Conservation (phyloP, 2,797 vertebrate genomes). For the Labeo calbasu region DNA sequence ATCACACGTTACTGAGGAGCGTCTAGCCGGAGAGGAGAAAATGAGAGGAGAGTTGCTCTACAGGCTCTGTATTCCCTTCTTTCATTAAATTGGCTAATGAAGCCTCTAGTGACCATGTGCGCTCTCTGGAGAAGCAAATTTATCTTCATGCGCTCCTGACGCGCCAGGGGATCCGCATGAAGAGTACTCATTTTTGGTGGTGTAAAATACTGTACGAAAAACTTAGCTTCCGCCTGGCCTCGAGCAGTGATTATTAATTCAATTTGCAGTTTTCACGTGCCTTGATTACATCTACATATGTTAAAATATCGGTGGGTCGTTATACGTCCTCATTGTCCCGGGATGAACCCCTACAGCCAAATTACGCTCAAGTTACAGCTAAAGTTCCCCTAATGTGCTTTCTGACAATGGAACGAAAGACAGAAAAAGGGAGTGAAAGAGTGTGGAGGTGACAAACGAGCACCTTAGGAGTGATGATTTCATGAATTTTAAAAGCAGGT, state of each 20-base stretch:
- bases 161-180: constrained; percentile 6
- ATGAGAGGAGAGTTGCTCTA: constrained; percentile 1
- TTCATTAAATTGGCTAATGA: constrained; percentile 60
- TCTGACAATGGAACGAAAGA: constrained; percentile 41
- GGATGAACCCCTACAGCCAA: constrained; percentile 17
- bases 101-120: constrained; percentile 47
- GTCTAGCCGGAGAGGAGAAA: not conserved
- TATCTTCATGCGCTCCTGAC: constrained; percentile 50
- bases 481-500: constrained; percentile 63
- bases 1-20: not conserved
- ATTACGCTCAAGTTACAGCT: constrained; percentile 37
- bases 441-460: constrained; percentile 55
- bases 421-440: constrained; percentile 40
- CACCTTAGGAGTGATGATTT: constrained; percentile 55
- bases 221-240: constrained; percentile 18
- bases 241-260: not conserved
- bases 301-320: not conserved
- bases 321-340: not conserved
- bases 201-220: constrained; percentile 35
- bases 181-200: constrained; percentile 21
- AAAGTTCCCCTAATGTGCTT: constrained; percentile 38
- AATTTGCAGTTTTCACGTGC: constrained; percentile 5
- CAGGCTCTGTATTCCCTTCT: constrained; percentile 14
- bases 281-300: constrained; percentile 16
- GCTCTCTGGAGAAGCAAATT: constrained; percentile 42